These are phyloP conservation scores for Peromyscus polionotus DNA, from an alignment of 2,113 vertebrate genomes.

Conservation along the genomic window DNA sequence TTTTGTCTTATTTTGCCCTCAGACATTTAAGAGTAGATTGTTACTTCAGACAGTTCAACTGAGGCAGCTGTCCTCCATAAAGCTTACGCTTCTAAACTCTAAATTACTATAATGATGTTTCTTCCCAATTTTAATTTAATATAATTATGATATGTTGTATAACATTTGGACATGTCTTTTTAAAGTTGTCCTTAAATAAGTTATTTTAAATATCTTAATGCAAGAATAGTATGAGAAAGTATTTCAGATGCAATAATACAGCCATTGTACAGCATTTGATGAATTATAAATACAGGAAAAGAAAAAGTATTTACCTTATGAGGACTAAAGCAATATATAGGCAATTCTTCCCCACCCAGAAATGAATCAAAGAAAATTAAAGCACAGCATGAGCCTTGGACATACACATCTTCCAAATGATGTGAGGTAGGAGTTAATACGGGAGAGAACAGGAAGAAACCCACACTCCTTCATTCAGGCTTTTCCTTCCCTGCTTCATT, in stretches of 20 bases:
- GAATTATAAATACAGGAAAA: background rate
- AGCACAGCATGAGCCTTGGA: rapidly evolving
- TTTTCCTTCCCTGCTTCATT: rapidly evolving
- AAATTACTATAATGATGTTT: background rate
- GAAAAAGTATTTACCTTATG: background rate
- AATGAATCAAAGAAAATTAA: background rate
- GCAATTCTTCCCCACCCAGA: background rate
- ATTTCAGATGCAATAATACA: background rate
- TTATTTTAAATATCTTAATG: background rate
- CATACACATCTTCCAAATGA: background rate
- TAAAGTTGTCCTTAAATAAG: background rate
- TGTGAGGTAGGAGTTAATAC: background rate
- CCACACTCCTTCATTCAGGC: background rate
- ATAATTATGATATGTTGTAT: background rate
- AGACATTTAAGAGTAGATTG: background rate
- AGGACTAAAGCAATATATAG: background rate
- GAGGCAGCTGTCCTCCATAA: background rate
- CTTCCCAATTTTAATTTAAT: background rate
- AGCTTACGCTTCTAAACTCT: background rate
- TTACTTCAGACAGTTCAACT: background rate
- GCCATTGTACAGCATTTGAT: background rate
- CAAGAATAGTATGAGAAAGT: background rate
- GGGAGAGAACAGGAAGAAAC: background rate
- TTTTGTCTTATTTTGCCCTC: background rate
- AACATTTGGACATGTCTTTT: background rate